Conservation (phyloP, 2,797 vertebrate species). For the Intellagama lesueurii region DNA sequence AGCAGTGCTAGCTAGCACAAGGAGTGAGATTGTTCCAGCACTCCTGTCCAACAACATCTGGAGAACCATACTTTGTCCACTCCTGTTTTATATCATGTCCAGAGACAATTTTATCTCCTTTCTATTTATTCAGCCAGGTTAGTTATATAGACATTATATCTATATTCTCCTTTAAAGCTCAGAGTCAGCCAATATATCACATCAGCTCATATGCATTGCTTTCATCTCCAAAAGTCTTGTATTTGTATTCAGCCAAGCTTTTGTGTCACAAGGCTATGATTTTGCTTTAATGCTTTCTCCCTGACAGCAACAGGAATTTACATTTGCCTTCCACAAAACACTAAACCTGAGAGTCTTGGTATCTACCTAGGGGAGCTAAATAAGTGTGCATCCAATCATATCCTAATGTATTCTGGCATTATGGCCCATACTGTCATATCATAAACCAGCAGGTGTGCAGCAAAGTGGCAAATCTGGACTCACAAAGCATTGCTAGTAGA, state of each 20-base stretch:
- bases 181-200: not conserved
- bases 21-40: no score
- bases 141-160: no score
- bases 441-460: constrained; percentile 20
- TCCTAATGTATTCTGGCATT: constrained; percentile 25
- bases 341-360: not conserved
- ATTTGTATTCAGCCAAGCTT: not conserved
- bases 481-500: not conserved
- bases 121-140: no score
- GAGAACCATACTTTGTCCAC: no score
- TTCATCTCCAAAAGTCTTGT: not conserved
- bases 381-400: constrained; percentile 1
- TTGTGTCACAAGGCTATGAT: not conserved
- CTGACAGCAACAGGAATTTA: constrained; percentile 23
- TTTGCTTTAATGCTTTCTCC: constrained; percentile 5
- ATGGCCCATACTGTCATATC: constrained; percentile 19
- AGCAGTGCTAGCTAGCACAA: no score
- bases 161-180: no score
- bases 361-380: constrained; percentile 10
- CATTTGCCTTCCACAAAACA: constrained; percentile 27
- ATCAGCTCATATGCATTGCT: not conserved
- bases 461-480: constrained; percentile 11
- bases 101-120: no score
- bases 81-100: no score
- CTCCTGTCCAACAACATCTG: no score